A percentile compares a stretch with the other conserved stretches of the same genome.
These are phyloP conservation scores for Enteromius unitaeniatus DNA, from an alignment of 2,797 vertebrate genomes.

Conservation along the genomic window DNA sequence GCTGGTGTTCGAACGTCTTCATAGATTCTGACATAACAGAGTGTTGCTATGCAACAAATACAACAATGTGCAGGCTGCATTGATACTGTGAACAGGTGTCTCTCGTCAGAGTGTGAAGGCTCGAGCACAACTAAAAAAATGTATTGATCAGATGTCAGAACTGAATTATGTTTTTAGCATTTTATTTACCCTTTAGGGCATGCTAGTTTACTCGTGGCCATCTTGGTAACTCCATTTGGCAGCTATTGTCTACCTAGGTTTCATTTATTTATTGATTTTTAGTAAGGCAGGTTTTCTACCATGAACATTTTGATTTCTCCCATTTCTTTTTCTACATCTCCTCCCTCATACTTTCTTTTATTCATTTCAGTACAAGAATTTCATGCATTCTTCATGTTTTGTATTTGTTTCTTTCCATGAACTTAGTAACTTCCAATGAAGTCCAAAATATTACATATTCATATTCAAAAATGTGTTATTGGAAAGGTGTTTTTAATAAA, in stretches of 20 bases:
- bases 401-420: not conserved
- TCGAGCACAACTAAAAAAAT: not conserved
- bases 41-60: slow-evolving; percentile 23
- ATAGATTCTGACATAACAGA: slow-evolving; percentile 6
- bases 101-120: not conserved
- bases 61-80: not conserved
- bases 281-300: not conserved
- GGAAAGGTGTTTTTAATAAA: not conserved
- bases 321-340: not conserved
- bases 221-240: not conserved
- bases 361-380: not conserved
- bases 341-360: not conserved
- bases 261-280: not conserved
- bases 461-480: not conserved
- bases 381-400: not conserved
- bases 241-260: not conserved
- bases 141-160: not conserved
- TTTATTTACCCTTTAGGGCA: not conserved
- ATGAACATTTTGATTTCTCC: not conserved
- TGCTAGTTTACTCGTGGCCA: not conserved
- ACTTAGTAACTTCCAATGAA: not conserved
- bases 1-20: not conserved
- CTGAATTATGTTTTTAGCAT: not conserved
- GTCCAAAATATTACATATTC: not conserved
- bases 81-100: slow-evolving; percentile 3